A percentile compares a stretch with the other conserved stretches of the same genome.
These are phyloP conservation scores for Thalpophila matura DNA, from an alignment of 2,888 invertebrate species.

Conservation along the genomic window DNA sequence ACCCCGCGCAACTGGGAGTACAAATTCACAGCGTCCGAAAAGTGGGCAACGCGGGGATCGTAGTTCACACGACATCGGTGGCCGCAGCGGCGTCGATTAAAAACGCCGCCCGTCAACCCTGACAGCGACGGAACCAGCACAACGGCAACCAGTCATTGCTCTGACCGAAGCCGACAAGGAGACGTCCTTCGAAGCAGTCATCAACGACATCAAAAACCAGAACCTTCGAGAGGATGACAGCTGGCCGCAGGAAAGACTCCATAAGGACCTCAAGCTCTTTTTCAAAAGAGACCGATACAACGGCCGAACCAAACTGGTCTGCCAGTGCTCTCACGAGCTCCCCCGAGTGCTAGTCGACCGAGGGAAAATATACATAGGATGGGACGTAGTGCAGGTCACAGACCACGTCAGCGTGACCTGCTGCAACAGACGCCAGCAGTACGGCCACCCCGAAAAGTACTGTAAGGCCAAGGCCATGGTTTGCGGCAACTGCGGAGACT, in stretches of 20 bases:
- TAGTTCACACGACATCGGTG: background rate
- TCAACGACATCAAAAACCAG: conserved; percentile 11
- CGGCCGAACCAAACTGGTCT: background rate
- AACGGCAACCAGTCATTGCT: background rate
- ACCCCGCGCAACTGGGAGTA: background rate
- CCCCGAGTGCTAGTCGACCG: rapidly evolving
- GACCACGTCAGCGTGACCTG: background rate
- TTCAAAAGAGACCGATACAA: background rate
- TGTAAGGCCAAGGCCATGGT: background rate
- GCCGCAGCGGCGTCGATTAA: background rate
- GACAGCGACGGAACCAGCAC: background rate
- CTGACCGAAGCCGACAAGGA: conserved; percentile 1
- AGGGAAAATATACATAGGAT: rapidly evolving
- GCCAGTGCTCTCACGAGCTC: background rate
- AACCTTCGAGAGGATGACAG: conserved; percentile 43
- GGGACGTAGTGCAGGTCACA: background rate
- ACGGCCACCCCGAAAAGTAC: background rate
- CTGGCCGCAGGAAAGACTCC: background rate
- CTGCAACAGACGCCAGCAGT: background rate
- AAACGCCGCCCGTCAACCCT: background rate
- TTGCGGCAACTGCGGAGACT: background rate
- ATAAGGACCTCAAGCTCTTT: conserved; percentile 14
- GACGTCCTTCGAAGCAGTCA: background rate
- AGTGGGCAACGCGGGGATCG: background rate
- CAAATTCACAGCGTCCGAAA: background rate